Percentiles rank a stretch among this genome's conserved stretches.
Conservation (phyloP, 2,113 vertebrate genomes). For the Lycocorax pyrrhopterus region DNA sequence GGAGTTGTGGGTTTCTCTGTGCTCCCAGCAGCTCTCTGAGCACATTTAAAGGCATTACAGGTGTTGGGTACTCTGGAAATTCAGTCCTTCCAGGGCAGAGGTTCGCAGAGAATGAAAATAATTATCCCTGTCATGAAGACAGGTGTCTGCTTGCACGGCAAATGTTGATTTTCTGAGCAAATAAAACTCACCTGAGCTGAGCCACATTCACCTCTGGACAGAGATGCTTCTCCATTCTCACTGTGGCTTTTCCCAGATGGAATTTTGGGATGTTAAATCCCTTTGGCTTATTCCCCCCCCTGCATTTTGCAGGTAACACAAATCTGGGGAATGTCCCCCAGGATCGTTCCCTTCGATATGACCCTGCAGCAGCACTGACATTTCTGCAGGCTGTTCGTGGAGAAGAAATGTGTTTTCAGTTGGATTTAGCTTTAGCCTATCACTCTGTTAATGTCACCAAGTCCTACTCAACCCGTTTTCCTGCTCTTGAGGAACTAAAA, state of each 20-base stretch:
- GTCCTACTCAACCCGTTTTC: background rate
- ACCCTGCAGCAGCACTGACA: background rate
- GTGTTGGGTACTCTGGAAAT: background rate
- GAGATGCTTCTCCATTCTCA: background rate
- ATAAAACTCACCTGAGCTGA: accelerated
- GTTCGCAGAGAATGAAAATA: background rate
- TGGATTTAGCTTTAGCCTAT: background rate
- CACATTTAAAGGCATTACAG: accelerated
- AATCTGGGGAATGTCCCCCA: accelerated
- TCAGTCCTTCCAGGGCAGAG: background rate
- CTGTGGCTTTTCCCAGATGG: background rate
- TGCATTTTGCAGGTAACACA: background rate
- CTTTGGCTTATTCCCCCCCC: background rate
- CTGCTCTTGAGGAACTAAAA: background rate
- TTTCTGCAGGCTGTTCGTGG: background rate
- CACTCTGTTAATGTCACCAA: background rate
- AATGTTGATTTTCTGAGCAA: background rate
- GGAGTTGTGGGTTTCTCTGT: background rate
- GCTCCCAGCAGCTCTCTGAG: background rate
- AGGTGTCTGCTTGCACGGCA: background rate
- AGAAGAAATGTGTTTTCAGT: background rate
- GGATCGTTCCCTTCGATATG: background rate
- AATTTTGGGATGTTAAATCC: background rate
- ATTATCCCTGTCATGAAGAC: background rate
- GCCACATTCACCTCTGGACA: accelerated